A percentile compares a stretch with the other conserved stretches of the same genome.
Evolutionary conservation across 2,797 vertebrate species (phyloP).

Genomic region (Mormyrops boulengeri): DNA sequence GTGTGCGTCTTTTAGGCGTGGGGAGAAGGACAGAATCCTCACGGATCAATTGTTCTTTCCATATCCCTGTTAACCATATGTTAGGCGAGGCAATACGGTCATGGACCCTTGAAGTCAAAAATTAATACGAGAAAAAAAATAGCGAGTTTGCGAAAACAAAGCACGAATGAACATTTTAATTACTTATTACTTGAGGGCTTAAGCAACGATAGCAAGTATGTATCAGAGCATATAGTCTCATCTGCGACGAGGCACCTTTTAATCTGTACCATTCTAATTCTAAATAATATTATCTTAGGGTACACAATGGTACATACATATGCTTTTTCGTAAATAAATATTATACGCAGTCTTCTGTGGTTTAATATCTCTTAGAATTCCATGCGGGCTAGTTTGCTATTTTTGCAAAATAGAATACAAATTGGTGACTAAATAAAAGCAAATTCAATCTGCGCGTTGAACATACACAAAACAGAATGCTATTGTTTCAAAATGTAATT

Average conservation of each 20-base stretch:
- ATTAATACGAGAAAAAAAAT: not conserved
- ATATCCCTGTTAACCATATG: slow-evolving; percentile 66
- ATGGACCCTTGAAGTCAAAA: not conserved
- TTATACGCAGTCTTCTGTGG: not conserved
- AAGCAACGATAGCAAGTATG: not conserved
- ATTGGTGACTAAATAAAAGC: not conserved
- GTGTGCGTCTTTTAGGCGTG: slow-evolving; percentile 20
- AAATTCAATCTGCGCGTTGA: not conserved
- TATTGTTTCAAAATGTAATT: not conserved
- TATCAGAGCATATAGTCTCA: not conserved
- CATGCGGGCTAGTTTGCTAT: not conserved
- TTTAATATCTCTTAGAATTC: not conserved
- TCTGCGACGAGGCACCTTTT: not conserved
- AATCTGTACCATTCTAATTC: not conserved
- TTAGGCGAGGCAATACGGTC: slow-evolving; percentile 59
- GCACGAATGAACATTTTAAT: not conserved
- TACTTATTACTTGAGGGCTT: not conserved
- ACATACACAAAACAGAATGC: not conserved
- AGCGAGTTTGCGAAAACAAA: not conserved
- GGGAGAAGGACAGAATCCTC: slow-evolving; percentile 43
- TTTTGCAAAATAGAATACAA: not conserved
- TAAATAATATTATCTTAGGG: not conserved
- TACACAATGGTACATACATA: not conserved
- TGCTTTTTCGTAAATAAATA: not conserved
- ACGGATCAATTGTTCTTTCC: slow-evolving; percentile 59